phyloP scores from a whole-genome alignment of 2,797 vertebrate species.

The Gouania willdenowi region DNA sequence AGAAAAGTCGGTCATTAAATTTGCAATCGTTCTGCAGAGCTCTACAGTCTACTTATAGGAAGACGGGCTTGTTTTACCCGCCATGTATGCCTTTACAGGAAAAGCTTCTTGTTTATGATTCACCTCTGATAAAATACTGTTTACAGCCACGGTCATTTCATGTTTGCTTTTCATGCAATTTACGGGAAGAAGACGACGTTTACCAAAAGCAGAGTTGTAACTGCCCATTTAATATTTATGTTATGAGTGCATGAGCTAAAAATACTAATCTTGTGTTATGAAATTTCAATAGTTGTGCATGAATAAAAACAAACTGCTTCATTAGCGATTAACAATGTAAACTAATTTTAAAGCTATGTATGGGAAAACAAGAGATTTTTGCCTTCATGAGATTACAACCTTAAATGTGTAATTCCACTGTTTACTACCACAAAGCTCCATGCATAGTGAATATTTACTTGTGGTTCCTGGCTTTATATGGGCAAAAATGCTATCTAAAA shows the following conservation, averaged over 20 bases:
- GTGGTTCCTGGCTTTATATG: too few species aligned
- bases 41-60: slow-evolving; percentile 35
- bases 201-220: slow-evolving; percentile 10
- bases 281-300: neutral
- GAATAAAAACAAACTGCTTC: too few species aligned
- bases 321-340: too few species aligned
- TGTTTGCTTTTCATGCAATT: too few species aligned
- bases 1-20: slow-evolving; percentile 74
- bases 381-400: too few species aligned
- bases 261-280: too few species aligned
- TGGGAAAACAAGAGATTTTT: too few species aligned
- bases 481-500: too few species aligned
- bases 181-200: neutral
- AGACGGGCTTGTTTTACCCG: slow-evolving; percentile 11
- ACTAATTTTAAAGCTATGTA: too few species aligned
- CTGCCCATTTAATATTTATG: slow-evolving; percentile 51
- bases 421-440: too few species aligned
- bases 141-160: slow-evolving; percentile 4
- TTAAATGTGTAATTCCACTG: too few species aligned
- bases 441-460: too few species aligned
- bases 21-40: slow-evolving; percentile 50
- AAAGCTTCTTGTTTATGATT: slow-evolving; percentile 41
- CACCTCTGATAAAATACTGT: slow-evolving; percentile 17
- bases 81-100: slow-evolving; percentile 17
- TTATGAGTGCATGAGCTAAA: slow-evolving; percentile 1